Base-by-base conservation (phyloP, 2,888 invertebrate genomes). In the Pteria penguin region DNA sequence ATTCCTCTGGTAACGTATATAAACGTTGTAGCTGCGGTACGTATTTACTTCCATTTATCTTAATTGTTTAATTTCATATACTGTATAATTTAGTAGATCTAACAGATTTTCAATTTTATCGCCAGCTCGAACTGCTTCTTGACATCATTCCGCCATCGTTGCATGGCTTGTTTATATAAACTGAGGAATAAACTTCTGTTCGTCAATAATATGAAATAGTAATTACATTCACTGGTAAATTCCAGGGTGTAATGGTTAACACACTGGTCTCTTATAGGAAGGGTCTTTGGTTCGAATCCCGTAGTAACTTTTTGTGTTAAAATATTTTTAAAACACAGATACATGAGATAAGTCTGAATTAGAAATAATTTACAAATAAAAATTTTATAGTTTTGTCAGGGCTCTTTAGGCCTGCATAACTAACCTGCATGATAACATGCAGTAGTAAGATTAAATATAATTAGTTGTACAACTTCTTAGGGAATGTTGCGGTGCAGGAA, bases 11-110 rank as follows among this genome's bases (percentile, higher is more conserved):
- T 57, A 57, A 57, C 22, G 57, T 57, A 57, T 57, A 57, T 2
- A 14, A 14, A 26, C 14, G 11, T 57, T 2, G 4, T 26, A 57
- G 57, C 57, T 57, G 2, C 57, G 57, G 57, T 57, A 14, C 57
- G 57, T 57, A 57, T 14, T 57, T 57, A 57, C 57, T 57, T 57
- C 57, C 57, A 57, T 57, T 57, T 57, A 57, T 57, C 5, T 57
- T 57, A 57, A 14, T 57, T n/a, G 57, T 57, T 57, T 1, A 26
- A 1, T 5, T 4, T 57, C 57, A 57, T n/a, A 1, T 57, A 57
- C 8, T n/a, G 26, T 57, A 1, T n/a, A 26, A n/a, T n/a, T n/a
- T n/a, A n/a, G n/a, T n/a, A n/a, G n/a, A n/a, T n/a, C n/a, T n/a
- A n/a, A n/a, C n/a, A n/a, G 57, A n/a, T 57, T 26, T 26, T 18